Conservation (phyloP, 2,113 vertebrate genomes). For the Leptobrachium leishanense region DNA sequence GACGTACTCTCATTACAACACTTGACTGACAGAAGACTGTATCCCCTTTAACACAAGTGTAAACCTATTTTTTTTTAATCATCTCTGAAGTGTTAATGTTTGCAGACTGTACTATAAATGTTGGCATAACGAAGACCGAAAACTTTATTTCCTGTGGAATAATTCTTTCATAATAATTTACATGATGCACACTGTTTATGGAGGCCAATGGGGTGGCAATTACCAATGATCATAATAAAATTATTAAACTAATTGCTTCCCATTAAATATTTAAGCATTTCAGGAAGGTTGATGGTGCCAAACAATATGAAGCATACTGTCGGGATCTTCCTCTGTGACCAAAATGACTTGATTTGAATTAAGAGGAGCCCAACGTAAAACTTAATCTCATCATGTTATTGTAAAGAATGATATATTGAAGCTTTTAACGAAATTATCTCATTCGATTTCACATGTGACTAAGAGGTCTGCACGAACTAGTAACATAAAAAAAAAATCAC, state of each 20-base stretch:
- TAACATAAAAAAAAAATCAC: background rate
- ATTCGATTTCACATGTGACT: background rate
- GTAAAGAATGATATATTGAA: background rate
- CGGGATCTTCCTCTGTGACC: background rate
- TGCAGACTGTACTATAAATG: no score
- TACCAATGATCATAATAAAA: background rate
- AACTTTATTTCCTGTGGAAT: conserved; percentile 8
- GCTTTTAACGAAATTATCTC: background rate
- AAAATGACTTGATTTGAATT: background rate
- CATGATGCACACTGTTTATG: background rate
- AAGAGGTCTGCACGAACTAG: background rate
- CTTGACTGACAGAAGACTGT: no score
- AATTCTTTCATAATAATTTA: background rate
- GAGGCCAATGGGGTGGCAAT: no score
- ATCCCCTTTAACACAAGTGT: no score
- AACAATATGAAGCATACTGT: background rate
- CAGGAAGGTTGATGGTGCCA: background rate
- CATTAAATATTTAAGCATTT: conserved; percentile 11
- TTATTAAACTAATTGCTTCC: background rate
- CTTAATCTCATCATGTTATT: background rate
- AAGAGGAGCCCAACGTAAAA: background rate
- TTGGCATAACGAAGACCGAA: background rate
- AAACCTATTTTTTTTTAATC: no score
- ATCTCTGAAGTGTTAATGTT: no score
- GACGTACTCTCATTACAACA: no score